Evolutionary conservation across 2,797 vertebrate genomes (phyloP), one percentile per base, ranked within the genome.

Genomic region (Microhierax caerulescens): DNA sequence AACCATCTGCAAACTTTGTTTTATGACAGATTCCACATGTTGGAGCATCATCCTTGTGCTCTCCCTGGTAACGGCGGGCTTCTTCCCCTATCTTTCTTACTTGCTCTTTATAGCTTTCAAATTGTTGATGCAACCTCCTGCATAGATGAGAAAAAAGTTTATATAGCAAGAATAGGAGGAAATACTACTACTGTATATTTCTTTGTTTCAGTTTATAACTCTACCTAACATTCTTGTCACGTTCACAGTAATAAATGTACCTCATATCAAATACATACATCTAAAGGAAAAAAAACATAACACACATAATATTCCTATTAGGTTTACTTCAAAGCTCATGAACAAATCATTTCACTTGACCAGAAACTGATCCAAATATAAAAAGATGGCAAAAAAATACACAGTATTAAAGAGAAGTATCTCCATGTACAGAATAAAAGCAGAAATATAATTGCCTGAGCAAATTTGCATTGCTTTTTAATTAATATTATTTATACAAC

Each of bases 91-190:
- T 99, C 98, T 99, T 99, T 83, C 98, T 98, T 96, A 99, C 99
- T 98, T 99, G 99, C 91, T 99, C 99, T 98, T 99, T 99, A 98
- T 99, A 99, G 98, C 99, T 99, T 98, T 99, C 99, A 97, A 99
- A 99, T 98, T 99, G 99, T 98, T 99, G 99, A 98, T 99, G 99
- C 98, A 99, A 98, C 95, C 99, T 99, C 98, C 99, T 99, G 98
- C 91, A 86, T 76, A 97, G 92, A 96, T 95, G 93, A 98, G 85
- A 98, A 97, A 97, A 96, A 90, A 94, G 84, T 94, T 97, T 96
- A 96, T 88, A 96, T 94, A 96, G 91, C 85, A 95, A 54, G 11
- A 92, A 92, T 90, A 85, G 63, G 53, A 87, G 59, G 65, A 88
- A 96, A 92, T 28, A 60, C 5, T 70, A 50, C 16, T 59, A 56